Conservation (phyloP, 1,140 invertebrate species). For the Parapsyche elsis region DNA sequence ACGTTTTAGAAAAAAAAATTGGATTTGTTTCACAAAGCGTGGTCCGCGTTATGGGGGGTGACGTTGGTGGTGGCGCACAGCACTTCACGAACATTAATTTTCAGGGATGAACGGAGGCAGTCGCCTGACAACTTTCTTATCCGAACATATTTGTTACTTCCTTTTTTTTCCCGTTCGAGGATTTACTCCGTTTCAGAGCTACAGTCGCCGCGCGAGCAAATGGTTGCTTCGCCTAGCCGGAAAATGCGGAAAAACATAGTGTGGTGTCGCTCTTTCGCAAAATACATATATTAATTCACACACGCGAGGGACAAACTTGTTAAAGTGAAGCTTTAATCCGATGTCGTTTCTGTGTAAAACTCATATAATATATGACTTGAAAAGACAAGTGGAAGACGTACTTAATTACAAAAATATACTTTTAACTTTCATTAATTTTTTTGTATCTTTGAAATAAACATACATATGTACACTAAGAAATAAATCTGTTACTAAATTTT, state of each 20-base stretch:
- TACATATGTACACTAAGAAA: not conserved
- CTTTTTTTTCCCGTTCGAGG: conserved; percentile 58
- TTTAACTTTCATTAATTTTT: too few species aligned
- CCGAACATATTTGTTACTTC: conserved; percentile 61
- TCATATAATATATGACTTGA: too few species aligned
- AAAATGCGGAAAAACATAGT: not conserved
- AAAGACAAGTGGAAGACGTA: too few species aligned
- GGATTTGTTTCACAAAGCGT: not conserved
- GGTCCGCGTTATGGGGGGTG: conserved; percentile 15
- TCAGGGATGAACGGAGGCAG: conserved; percentile 62
- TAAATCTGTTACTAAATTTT: not conserved
- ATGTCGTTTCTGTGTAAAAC: too few species aligned
- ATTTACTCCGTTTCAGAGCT: conserved; percentile 46
- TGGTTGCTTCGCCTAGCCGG: not conserved
- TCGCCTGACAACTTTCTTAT: conserved; percentile 64
- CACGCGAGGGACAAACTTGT: not conserved
- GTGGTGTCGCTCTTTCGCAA: too few species aligned
- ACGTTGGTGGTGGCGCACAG: not conserved
- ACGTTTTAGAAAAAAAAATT: conserved; percentile 10
- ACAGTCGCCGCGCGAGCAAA: conserved; percentile 3
- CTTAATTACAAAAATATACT: too few species aligned
- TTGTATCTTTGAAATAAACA: too few species aligned
- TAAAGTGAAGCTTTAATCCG: not conserved
- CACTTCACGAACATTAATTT: conserved; percentile 59
- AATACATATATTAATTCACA: not conserved